A percentile compares a stretch with the other conserved stretches of the same genome.
These are phyloP conservation scores for Toxostoma redivivum DNA, from an alignment of 2,113 vertebrate species.

Conservation along the genomic window DNA sequence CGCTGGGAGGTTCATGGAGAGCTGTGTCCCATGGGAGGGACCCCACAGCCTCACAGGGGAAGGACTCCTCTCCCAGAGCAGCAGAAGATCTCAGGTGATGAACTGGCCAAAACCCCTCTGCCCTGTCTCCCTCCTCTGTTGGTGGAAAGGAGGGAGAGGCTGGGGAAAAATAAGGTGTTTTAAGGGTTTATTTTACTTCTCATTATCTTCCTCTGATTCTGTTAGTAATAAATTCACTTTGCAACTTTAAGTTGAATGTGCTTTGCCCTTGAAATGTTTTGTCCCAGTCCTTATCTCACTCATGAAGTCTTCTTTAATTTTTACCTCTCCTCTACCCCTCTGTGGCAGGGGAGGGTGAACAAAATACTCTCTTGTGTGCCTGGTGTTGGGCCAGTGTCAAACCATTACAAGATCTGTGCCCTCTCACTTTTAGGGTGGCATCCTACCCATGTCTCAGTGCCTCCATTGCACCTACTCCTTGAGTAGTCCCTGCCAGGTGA, in stretches of 20 bases:
- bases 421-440: fast-evolving
- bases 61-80: neutral
- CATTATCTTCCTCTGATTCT: neutral
- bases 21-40: fast-evolving
- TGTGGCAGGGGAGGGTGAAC: neutral
- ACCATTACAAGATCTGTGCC: neutral
- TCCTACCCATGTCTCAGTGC: neutral
- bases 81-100: fast-evolving
- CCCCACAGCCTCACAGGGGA: fast-evolving
- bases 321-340: neutral
- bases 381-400: neutral
- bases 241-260: neutral
- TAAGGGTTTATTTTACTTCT: neutral
- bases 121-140: neutral
- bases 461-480: neutral
- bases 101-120: neutral
- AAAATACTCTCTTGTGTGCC: fast-evolving
- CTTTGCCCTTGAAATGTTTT: neutral
- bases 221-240: neutral
- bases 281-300: neutral
- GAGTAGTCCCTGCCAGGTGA: neutral
- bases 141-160: neutral
- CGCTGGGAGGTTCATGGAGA: fast-evolving
- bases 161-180: neutral
- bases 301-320: neutral